phyloP scores from a whole-genome alignment of 2,797 vertebrate species.

The Mionectes olivaceus region DNA sequence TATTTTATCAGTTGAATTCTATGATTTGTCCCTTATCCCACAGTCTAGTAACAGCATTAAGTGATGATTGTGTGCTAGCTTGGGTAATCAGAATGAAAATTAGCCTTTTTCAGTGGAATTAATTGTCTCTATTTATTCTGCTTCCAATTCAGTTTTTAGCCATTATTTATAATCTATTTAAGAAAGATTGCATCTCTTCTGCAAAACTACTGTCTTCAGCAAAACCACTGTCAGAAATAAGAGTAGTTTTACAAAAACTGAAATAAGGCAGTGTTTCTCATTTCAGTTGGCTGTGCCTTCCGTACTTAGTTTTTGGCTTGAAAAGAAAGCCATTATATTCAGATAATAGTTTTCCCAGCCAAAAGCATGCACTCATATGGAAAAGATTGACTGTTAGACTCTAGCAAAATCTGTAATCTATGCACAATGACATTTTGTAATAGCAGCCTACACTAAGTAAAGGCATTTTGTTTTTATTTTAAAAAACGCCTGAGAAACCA shows the following conservation, averaged over 20 bases:
- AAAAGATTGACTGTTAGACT: slow-evolving; percentile 58
- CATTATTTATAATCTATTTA: slow-evolving; percentile 66
- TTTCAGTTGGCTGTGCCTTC: slow-evolving; percentile 60
- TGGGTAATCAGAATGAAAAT: slow-evolving; percentile 64
- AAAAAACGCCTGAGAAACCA: slow-evolving; percentile 32
- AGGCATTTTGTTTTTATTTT: slow-evolving; percentile 56
- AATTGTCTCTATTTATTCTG: slow-evolving; percentile 67
- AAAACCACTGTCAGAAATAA: slow-evolving; percentile 65
- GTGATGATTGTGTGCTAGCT: slow-evolving; percentile 41
- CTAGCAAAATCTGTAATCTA: slow-evolving; percentile 54
- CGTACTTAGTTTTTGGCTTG: slow-evolving; percentile 53
- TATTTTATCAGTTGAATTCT: slow-evolving; percentile 58
- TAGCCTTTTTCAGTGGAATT: slow-evolving; percentile 62
- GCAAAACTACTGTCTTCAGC: slow-evolving; percentile 67
- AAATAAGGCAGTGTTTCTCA: slow-evolving; percentile 47
- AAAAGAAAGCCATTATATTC: slow-evolving; percentile 63
- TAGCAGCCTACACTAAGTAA: background rate
- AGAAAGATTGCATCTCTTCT: slow-evolving; percentile 62
- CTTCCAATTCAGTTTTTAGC: slow-evolving; percentile 57
- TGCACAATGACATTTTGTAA: slow-evolving; percentile 39
- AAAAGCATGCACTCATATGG: slow-evolving; percentile 56
- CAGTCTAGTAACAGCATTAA: slow-evolving; percentile 42
- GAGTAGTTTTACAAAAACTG: slow-evolving; percentile 47
- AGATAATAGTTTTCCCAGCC: slow-evolving; percentile 67
- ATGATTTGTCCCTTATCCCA: slow-evolving; percentile 36